These are phyloP conservation scores for Petrolisthes cinctipes DNA, from an alignment of 2,888 invertebrate species.

Conservation along the genomic window DNA sequence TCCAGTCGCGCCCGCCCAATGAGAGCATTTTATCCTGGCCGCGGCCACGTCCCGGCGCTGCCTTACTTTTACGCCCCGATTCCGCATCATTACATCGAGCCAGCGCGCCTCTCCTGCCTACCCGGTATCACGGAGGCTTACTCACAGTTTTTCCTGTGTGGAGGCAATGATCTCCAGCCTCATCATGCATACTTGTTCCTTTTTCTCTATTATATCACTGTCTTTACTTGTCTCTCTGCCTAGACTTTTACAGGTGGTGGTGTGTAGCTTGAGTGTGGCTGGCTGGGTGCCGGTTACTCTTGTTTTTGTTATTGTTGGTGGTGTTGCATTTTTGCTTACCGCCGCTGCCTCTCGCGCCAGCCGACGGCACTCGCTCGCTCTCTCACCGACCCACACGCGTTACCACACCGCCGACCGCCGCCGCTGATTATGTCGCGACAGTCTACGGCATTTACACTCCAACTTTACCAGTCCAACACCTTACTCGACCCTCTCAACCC, in stretches of 20 bases:
- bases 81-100: slow-evolving; percentile 27
- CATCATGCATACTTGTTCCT: too few species aligned
- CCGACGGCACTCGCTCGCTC: background rate
- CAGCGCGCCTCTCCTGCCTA: slow-evolving; percentile 18
- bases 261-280: background rate
- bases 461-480: background rate
- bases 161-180: background rate
- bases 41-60: slow-evolving; percentile 23
- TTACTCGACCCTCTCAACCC: too few species aligned
- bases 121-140: slow-evolving; percentile 4
- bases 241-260: too few species aligned
- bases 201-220: too few species aligned
- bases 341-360: slow-evolving; percentile 3
- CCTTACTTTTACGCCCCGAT: slow-evolving; percentile 24
- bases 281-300: background rate
- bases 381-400: slow-evolving; percentile 22
- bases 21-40: slow-evolving; percentile 22
- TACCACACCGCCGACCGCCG: slow-evolving; percentile 31
- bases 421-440: background rate
- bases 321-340: slow-evolving; percentile 7
- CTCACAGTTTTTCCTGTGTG: background rate
- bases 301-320: background rate
- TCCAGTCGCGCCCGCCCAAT: slow-evolving; percentile 36
- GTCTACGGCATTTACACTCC: slow-evolving; percentile 21
- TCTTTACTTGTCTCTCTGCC: too few species aligned